These are phyloP conservation scores for Acanthochromis polyacanthus DNA, from an alignment of 2,113 vertebrate genomes.

Conservation along the genomic window DNA sequence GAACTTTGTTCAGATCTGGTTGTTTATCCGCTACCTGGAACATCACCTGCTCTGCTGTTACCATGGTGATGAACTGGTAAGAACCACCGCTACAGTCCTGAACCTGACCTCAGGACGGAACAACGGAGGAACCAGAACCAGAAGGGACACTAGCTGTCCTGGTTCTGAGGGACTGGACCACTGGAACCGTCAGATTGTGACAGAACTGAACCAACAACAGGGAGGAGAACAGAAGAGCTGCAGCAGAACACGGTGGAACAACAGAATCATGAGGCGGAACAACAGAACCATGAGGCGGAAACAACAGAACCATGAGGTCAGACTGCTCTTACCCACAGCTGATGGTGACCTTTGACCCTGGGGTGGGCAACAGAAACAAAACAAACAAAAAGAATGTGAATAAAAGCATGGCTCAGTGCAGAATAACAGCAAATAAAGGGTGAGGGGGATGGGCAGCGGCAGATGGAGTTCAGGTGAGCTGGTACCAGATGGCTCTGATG, in stretches of 20 bases:
- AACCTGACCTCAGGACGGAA: too few species aligned
- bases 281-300: not conserved
- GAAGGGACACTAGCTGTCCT: too few species aligned
- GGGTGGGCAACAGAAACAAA: conserved; percentile 73
- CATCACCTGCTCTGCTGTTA: too few species aligned
- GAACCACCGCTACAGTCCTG: too few species aligned
- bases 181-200: not conserved
- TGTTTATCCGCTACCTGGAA: too few species aligned
- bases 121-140: too few species aligned
- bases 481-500: conserved; percentile 97
- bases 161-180: too few species aligned
- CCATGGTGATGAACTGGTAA: too few species aligned
- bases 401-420: conserved; percentile 63
- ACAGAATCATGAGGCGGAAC: conserved; percentile 57
- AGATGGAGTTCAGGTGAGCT: not conserved
- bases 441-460: conserved; percentile 49
- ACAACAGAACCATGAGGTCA: conserved; percentile 51
- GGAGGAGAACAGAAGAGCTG: conserved; percentile 2
- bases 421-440: conserved; percentile 60
- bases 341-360: conserved; percentile 78
- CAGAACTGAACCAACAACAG: not conserved
- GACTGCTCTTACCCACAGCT: conserved; percentile 76
- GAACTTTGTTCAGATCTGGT: too few species aligned
- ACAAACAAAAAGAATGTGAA: conserved; percentile 65
- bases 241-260: conserved; percentile 42